Base-by-base conservation (phyloP, 2,113 vertebrate species). In the Atherinomorus stipes region DNA sequence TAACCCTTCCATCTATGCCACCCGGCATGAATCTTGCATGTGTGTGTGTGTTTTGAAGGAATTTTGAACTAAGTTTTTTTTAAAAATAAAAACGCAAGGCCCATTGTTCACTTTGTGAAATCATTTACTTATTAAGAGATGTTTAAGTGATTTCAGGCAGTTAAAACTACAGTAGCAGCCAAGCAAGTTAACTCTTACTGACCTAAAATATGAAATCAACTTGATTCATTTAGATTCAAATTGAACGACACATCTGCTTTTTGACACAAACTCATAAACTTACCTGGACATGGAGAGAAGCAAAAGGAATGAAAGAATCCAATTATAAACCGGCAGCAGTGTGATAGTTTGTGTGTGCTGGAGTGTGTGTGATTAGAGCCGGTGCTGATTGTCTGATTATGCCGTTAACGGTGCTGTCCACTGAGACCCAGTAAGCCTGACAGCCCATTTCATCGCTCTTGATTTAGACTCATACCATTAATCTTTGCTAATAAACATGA, bases 361-460 rank as follows among this genome's bases (percentile, higher is more conserved):
- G 66, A 66, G 37, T 34, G 52, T 42, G 45, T 23, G 13, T 11
- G 62, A 60, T 49, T 79, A 70, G 38, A 52, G 63, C 4, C 76
- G 52, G 61, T 15, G 62, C 54, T 86, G 72, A 79, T 88, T 78
- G 78, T 60, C 69, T 81, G 49, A 76, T 83, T 84, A 76, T 74
- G 65, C 51, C 47, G 65, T 51, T 71, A 78, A 76, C 70, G 62
- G 50, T 19, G 40, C 54, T 76, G 60, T 78, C 73, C 57, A 57
- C 26, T 22, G 45, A 70, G 40, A 61, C 57, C 19, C 52, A 25
- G 50, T 68, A 71, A 18, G n/a, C 21, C 76, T 79, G 67, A 78
- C 57, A 51, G 31, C 68, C 85, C 50, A 85, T 85, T 88, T 78
- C 37, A 25, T 18, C 16, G 64, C 65, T 59, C 71, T 61, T 64